These are phyloP conservation scores for Nomada ferruginata DNA, from an alignment of 2,888 invertebrate species.

Conservation along the genomic window DNA sequence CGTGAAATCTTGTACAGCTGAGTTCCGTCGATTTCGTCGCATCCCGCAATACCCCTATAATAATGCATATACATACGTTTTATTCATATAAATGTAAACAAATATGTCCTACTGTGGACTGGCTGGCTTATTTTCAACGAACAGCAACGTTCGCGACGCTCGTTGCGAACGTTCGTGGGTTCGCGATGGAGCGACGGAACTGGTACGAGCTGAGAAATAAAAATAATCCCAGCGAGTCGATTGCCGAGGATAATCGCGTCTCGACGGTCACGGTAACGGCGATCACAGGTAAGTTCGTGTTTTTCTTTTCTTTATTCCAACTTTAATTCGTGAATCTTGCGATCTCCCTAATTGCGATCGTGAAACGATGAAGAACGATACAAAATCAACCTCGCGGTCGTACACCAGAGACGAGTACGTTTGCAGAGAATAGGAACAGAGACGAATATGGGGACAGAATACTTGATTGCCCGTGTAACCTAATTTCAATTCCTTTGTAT, in stretches of 20 bases:
- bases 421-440: constrained; percentile 76
- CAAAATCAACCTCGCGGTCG: constrained; percentile 53
- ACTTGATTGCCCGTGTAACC: constrained; percentile 79
- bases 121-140: constrained; percentile 42
- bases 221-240: constrained; percentile 52
- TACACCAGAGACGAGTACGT: constrained; percentile 18
- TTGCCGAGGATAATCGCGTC: constrained; percentile 5
- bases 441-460: constrained; percentile 79
- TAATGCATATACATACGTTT: constrained; percentile 42
- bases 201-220: not conserved
- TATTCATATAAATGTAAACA: constrained; percentile 62
- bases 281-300: constrained; percentile 43
- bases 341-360: constrained; percentile 21
- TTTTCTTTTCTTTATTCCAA: too few relatives aligned
- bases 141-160: not conserved
- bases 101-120: constrained; percentile 36
- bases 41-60: constrained; percentile 16
- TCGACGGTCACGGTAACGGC: constrained; percentile 31
- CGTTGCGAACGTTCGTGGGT: not conserved
- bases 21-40: constrained; percentile 29
- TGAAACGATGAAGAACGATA: constrained; percentile 55
- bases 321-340: constrained; percentile 4
- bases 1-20: not conserved
- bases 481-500: constrained; percentile 83
- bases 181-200: not conserved